These are phyloP conservation scores for Oasisia sp. DNA, from an alignment of 2,888 invertebrate species.

Conservation along the genomic window DNA sequence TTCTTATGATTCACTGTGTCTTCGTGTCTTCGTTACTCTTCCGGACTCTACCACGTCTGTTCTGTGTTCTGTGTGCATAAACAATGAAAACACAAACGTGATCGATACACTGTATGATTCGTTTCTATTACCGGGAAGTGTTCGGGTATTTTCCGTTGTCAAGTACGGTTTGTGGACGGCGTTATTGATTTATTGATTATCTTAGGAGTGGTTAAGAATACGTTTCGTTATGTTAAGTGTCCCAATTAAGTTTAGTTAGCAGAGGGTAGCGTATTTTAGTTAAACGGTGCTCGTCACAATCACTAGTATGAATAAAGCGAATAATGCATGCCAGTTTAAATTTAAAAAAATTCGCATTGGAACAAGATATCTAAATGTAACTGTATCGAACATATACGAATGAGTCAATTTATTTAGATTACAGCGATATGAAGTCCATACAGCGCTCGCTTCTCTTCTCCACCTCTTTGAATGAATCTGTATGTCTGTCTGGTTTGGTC, in stretches of 20 bases:
- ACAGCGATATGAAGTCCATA: too few species aligned
- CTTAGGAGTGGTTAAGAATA: not conserved
- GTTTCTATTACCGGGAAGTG: not conserved
- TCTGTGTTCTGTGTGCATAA: not conserved
- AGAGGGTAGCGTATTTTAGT: too few species aligned
- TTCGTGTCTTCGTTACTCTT: too few species aligned
- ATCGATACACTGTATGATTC: not conserved
- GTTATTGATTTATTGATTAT: not conserved
- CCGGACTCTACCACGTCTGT: not conserved
- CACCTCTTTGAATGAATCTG: too few species aligned
- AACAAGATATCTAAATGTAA: not conserved
- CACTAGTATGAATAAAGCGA: too few species aligned
- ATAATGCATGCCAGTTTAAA: too few species aligned
- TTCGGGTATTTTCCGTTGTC: not conserved
- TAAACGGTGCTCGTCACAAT: too few species aligned
- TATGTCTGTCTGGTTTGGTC: too few species aligned
- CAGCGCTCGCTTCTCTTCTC: too few species aligned
- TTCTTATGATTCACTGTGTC: not conserved
- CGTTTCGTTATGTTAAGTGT: not conserved
- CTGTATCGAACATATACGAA: not conserved
- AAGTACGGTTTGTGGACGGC: not conserved
- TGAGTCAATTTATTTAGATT: too few species aligned
- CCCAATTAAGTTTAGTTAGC: too few species aligned
- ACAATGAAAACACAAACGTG: not conserved
- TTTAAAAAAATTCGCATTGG: too few species aligned